Conservation (phyloP, 2,888 invertebrate species). For the Scrobipalpa atriplicella region DNA sequence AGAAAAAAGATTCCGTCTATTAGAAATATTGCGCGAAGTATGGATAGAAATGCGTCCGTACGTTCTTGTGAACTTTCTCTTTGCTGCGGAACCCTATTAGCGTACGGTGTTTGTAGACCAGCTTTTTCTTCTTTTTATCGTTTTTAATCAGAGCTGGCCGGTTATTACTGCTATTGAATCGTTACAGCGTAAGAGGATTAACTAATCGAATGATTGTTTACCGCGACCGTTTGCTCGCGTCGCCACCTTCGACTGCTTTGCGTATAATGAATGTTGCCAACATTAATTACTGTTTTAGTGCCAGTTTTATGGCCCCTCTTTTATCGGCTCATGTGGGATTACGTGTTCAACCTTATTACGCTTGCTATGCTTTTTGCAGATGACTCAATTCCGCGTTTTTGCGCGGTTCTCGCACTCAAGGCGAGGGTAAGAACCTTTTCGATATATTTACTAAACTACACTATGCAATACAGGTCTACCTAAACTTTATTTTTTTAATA, state of each 20-base stretch:
- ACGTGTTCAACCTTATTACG: slow-evolving; percentile 68
- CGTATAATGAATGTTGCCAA: slow-evolving; percentile 70
- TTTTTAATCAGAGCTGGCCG: slow-evolving; percentile 59
- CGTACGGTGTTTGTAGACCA: slow-evolving; percentile 21
- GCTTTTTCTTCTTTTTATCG: slow-evolving; percentile 51
- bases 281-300: slow-evolving; percentile 77
- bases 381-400: slow-evolving; percentile 62
- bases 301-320: slow-evolving; percentile 68
- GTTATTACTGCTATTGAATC: slow-evolving; percentile 55
- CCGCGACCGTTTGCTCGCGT: slow-evolving; percentile 55
- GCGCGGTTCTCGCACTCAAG: neutral
- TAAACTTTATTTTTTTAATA: too few relatives aligned
- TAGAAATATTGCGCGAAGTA: slow-evolving; percentile 5
- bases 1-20: too few relatives aligned
- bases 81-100: slow-evolving; percentile 20
- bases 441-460: neutral
- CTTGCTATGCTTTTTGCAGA: slow-evolving; percentile 56
- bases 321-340: slow-evolving; percentile 72
- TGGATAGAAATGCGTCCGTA: slow-evolving; percentile 11
- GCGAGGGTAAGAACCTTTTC: too few relatives aligned
- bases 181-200: slow-evolving; percentile 58
- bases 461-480: neutral
- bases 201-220: slow-evolving; percentile 76
- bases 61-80: neutral
- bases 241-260: slow-evolving; percentile 59